These are phyloP conservation scores for Peromyscus polionotus DNA, from an alignment of 2,113 vertebrate species.

Conservation along the genomic window DNA sequence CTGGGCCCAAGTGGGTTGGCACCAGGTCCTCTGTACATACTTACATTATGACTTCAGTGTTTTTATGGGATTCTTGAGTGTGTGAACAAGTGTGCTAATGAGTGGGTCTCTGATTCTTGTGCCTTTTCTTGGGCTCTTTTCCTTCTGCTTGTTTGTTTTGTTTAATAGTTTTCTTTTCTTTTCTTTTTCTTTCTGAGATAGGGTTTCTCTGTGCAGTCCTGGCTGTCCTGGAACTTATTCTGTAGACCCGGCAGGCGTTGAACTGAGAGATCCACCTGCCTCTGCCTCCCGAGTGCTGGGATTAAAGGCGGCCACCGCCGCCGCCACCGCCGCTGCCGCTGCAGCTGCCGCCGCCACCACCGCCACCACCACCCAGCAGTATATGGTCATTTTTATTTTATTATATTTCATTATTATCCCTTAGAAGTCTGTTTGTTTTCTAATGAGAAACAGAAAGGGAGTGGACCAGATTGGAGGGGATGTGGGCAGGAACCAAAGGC, in stretches of 20 bases:
- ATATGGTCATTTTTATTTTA: too few species aligned
- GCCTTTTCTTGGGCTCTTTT: background rate
- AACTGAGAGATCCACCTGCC: too few species aligned
- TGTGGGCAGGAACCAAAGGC: accelerated
- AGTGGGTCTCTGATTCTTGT: background rate
- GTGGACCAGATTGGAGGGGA: background rate
- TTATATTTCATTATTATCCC: too few species aligned
- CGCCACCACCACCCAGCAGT: too few species aligned
- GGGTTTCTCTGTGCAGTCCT: too few species aligned
- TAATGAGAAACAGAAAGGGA: background rate
- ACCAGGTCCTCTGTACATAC: background rate
- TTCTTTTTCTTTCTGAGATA: too few species aligned
- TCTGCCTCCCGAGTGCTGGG: too few species aligned
- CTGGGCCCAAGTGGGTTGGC: background rate
- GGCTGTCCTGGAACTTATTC: too few species aligned
- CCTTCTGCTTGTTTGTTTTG: background rate
- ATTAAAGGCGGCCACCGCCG: too few species aligned
- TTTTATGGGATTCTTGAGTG: background rate
- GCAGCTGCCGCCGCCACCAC: too few species aligned
- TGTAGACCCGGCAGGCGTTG: too few species aligned
- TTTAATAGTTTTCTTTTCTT: background rate
- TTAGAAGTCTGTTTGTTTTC: background rate
- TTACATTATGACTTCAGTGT: background rate
- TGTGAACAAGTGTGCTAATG: background rate
- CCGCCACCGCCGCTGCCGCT: too few species aligned